A percentile compares a stretch with the other conserved stretches of the same genome.
Evolutionary conservation across 2,113 vertebrate genomes (phyloP).

Genomic region (Anthoscopus minutus): DNA sequence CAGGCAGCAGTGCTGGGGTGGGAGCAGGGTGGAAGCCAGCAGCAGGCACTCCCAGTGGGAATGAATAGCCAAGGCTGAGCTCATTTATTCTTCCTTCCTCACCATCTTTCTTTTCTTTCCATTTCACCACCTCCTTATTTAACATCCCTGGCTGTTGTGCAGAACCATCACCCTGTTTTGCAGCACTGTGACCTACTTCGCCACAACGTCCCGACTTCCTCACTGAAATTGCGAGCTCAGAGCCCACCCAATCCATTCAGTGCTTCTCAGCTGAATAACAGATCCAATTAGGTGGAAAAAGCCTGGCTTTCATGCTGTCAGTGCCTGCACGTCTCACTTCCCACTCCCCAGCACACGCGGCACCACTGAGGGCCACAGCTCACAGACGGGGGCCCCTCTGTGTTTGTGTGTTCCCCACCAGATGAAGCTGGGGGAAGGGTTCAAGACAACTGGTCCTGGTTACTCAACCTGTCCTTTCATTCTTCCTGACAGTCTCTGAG

Average conservation of each 20-base stretch:
- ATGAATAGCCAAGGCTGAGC: neutral
- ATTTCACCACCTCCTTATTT: slow-evolving; percentile 35
- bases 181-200: slow-evolving; percentile 24
- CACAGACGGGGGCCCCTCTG: neutral
- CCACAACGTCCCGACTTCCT: neutral
- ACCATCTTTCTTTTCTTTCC: slow-evolving; percentile 23
- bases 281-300: slow-evolving; percentile 43
- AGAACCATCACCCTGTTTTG: neutral
- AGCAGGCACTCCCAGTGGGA: neutral
- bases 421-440: neutral
- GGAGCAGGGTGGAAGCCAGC: neutral
- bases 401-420: neutral
- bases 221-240: neutral
- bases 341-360: neutral
- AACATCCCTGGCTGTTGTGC: neutral
- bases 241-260: slow-evolving; percentile 28
- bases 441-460: neutral
- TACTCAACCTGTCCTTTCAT: neutral
- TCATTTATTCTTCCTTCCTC: neutral
- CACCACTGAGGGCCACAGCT: rapidly evolving
- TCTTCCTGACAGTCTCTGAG: neutral
- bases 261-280: neutral
- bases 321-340: slow-evolving; percentile 18
- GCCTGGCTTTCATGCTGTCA: slow-evolving; percentile 12
- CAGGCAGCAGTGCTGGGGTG: no score